These are phyloP conservation scores for Chrysotoxum bicinctum DNA, from an alignment of 2,888 invertebrate species.

Conservation along the genomic window DNA sequence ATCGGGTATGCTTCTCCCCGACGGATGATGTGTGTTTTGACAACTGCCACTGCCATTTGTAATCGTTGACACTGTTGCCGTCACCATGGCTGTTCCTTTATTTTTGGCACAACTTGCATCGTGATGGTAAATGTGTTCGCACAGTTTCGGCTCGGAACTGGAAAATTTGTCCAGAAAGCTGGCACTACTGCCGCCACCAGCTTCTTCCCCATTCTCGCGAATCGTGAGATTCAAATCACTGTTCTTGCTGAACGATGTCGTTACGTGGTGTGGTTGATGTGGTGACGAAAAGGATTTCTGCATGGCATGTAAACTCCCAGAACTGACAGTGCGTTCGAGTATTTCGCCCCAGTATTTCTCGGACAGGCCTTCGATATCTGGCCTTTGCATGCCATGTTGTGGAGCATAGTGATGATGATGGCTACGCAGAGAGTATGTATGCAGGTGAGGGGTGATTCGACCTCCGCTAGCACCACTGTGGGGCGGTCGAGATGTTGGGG, in stretches of 20 bases:
- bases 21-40: slow-evolving; percentile 67
- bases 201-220: slow-evolving; percentile 62
- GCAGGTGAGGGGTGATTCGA: slow-evolving; percentile 77
- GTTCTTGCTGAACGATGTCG: slow-evolving; percentile 80
- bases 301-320: slow-evolving; percentile 88
- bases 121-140: slow-evolving; percentile 81
- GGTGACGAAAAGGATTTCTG: slow-evolving; percentile 81
- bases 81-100: slow-evolving; percentile 75
- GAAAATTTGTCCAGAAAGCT: slow-evolving; percentile 79
- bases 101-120: slow-evolving; percentile 81
- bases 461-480: slow-evolving; percentile 74
- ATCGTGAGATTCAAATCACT: slow-evolving; percentile 79
- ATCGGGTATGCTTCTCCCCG: slow-evolving; percentile 75
- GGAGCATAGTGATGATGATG: slow-evolving; percentile 63
- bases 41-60: slow-evolving; percentile 65
- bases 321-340: slow-evolving; percentile 89
- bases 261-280: slow-evolving; percentile 75
- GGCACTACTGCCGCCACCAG: slow-evolving; percentile 55
- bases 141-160: slow-evolving; percentile 80
- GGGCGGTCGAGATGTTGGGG: slow-evolving; percentile 80
- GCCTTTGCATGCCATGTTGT: slow-evolving; percentile 76
- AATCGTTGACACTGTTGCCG: slow-evolving; percentile 56
- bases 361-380: slow-evolving; percentile 86
- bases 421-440: slow-evolving; percentile 46
- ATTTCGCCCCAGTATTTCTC: slow-evolving; percentile 91